Evolutionary conservation across 2,888 invertebrate genomes (phyloP).

Genomic region (Drosophila austrosaltans): DNA sequence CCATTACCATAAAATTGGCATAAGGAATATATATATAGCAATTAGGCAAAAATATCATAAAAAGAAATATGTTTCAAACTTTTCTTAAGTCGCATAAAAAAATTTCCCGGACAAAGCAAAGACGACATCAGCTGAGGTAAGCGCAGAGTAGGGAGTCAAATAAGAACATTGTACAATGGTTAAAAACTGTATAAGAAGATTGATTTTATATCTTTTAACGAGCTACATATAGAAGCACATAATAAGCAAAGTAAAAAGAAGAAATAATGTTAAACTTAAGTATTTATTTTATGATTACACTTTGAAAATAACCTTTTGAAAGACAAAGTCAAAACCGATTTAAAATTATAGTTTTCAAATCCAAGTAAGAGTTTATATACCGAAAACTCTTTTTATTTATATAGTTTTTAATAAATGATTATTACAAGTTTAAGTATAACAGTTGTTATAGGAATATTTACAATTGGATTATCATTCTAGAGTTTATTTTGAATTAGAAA

Average conservation of each 20-base stretch:
- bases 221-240: no score
- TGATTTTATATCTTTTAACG: background rate
- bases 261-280: no score
- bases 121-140: constrained; percentile 43
- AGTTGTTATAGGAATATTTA: no score
- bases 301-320: no score
- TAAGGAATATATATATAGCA: constrained; percentile 33
- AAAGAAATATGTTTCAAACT: constrained; percentile 56
- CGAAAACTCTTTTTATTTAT: no score
- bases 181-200: background rate
- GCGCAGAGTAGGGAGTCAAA: background rate
- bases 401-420: no score
- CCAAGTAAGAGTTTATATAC: no score
- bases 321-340: no score
- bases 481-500: background rate
- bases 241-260: no score
- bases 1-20: constrained; percentile 58
- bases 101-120: constrained; percentile 16
- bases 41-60: constrained; percentile 63
- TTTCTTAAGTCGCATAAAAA: constrained; percentile 65
- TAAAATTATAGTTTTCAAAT: no score
- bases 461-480: constrained; percentile 4
- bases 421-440: no score
- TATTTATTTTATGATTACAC: no score
- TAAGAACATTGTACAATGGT: background rate